A percentile compares a stretch with the other conserved stretches of the same genome.
Evolutionary conservation across 1,140 invertebrate genomes (phyloP).

Genomic region (Neodiprion virginianus): DNA sequence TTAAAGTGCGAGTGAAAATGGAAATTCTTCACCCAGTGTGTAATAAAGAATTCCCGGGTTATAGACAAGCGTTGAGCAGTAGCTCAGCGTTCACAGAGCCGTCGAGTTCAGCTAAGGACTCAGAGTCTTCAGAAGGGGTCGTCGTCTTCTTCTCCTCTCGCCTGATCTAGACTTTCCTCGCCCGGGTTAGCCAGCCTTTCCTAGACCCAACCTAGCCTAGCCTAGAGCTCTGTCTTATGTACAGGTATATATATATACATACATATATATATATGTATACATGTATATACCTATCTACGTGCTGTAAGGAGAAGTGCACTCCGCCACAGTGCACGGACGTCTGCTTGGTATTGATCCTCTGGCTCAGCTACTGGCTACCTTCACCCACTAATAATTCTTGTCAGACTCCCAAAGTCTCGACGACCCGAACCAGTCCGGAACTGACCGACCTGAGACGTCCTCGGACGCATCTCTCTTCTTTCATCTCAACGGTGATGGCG

Average conservation of each 20-base stretch:
- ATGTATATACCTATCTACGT: constrained; percentile 22
- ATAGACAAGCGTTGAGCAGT: not conserved
- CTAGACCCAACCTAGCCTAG: constrained; percentile 55
- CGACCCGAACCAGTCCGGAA: constrained; percentile 36
- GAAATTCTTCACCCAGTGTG: too few species aligned
- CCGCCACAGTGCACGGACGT: constrained; percentile 51
- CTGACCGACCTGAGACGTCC: constrained; percentile 16
- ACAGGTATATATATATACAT: constrained; percentile 26
- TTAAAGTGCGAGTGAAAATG: too few species aligned
- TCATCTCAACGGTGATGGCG: not conserved
- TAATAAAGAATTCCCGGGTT: too few species aligned
- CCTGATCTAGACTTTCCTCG: constrained; percentile 48
- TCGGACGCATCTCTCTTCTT: constrained; percentile 16
- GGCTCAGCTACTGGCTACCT: constrained; percentile 61
- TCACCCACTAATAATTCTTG: constrained; percentile 64
- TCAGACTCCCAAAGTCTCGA: constrained; percentile 59
- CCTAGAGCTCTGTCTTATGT: constrained; percentile 26
- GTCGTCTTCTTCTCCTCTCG: not conserved
- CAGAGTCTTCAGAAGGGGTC: not conserved
- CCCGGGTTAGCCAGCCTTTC: constrained; percentile 47
- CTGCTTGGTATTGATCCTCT: constrained; percentile 60
- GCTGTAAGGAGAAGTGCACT: constrained; percentile 51
- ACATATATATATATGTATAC: too few species aligned
- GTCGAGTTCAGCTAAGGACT: not conserved
- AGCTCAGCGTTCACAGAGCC: not conserved